Base-by-base conservation (phyloP, 2,888 invertebrate genomes). In the Melanotus villosus region DNA sequence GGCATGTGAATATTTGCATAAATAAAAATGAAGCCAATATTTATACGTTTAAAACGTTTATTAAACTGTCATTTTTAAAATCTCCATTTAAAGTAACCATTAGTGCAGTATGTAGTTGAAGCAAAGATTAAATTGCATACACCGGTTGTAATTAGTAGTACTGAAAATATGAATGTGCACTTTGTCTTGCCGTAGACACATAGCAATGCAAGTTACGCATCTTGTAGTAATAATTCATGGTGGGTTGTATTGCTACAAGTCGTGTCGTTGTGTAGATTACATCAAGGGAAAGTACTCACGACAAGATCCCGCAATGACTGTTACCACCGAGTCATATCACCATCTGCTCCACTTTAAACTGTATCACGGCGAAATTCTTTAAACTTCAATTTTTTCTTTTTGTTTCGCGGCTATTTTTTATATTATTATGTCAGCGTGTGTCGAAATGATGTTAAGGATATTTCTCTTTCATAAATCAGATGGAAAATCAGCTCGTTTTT, bases 211-310 rank as follows among this genome's bases (percentile, higher is more conserved):
- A 54, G 64, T 64, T 64, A 64, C 64, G 64, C 64, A 64, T 64
- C 64, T 64, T 56, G 43, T 54, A 43, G 54, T 34, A 64, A 64
- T 64, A 64, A 64, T 36, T 64, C 64, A 64, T 52, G 64, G 52
- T 56, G 64, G 41, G 38, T 52, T 50, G 62, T 62, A 50, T 52
- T 66, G 45, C 59, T 59, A 23, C 38, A 57, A 47, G 65, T 65
- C 65, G 65, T 66, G 65, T 59, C 38, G 19, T 66, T 50, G 14
- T 57, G 21, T 32, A 66, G 65, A 66, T 66, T 66, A 41, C 59
- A 66, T 66, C 65, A 58, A 59, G 59, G 59, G 59, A 66, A 66
- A 66, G 65, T 66, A 52, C 65, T 58, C 65, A 66, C 65, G 59
- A 66, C 59, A 66, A 38, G 45, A 52, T 59, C 26, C 59, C 59